Evolutionary conservation across 2,888 invertebrate genomes (phyloP).

Genomic region (Pristionchus maxplancki): DNA sequence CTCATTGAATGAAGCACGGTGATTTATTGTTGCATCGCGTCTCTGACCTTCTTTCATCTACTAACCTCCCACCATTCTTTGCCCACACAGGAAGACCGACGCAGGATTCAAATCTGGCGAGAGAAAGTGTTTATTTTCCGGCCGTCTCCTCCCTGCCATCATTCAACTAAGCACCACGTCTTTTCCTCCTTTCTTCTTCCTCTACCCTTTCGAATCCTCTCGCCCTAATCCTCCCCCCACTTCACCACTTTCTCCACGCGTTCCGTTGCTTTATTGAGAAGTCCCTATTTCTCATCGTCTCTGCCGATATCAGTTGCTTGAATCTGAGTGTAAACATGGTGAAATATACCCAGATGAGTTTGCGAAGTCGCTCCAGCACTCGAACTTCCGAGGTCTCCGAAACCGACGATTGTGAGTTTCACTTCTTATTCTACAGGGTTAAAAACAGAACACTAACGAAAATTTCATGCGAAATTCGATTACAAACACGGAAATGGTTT

Average conservation of each 20-base stretch:
- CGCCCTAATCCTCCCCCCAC: conserved; percentile 51
- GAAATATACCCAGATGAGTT: neutral
- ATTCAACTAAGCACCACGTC: conserved; percentile 49
- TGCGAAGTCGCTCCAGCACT: neutral
- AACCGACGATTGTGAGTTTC: conserved; percentile 5
- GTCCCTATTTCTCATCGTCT: neutral
- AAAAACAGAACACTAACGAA: neutral
- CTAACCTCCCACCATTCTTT: neutral
- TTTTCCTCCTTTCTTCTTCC: neutral
- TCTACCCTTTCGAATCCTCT: conserved; percentile 45
- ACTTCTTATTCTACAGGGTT: neutral
- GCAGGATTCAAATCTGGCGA: conserved; percentile 34
- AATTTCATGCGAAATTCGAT: neutral
- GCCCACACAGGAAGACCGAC: neutral
- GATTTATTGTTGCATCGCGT: conserved; percentile 1
- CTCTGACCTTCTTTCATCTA: neutral
- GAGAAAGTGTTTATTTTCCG: conserved; percentile 35
- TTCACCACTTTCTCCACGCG: neutral
- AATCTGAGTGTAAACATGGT: neutral
- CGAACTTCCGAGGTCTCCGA: neutral
- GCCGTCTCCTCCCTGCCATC: conserved; percentile 51
- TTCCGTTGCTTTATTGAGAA: conserved; percentile 10
- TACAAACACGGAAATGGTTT: neutral
- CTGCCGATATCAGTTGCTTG: neutral
- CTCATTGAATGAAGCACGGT: neutral